Conservation (phyloP, 2,797 vertebrate species). For the Pteropus rufus region DNA sequence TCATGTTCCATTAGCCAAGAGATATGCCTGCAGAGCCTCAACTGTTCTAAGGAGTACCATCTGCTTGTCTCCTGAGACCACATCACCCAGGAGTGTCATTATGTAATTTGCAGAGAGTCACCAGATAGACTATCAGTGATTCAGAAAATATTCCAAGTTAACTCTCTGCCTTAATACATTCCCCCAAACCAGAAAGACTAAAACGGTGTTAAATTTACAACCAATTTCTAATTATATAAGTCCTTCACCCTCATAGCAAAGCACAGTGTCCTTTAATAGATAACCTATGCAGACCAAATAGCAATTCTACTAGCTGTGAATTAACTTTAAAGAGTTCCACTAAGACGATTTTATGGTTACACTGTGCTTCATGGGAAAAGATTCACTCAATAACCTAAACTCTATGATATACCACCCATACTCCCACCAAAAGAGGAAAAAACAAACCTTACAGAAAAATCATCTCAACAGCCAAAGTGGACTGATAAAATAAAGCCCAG, state of each 20-base stretch:
- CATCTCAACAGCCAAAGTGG: neutral
- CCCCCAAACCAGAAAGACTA: neutral
- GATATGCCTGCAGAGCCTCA: neutral
- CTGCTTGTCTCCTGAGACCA: neutral
- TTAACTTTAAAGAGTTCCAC: neutral
- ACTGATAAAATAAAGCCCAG: neutral
- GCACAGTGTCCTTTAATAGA: neutral
- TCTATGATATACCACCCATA: neutral
- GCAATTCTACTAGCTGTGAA: neutral
- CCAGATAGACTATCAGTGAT: neutral
- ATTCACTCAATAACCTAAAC: neutral
- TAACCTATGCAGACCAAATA: neutral
- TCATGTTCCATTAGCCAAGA: neutral
- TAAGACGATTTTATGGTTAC: neutral
- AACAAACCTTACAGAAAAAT: neutral
- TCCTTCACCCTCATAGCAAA: neutral
- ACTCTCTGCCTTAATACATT: neutral
- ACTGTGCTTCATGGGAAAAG: neutral
- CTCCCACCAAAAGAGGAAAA: neutral
- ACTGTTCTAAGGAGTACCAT: neutral
- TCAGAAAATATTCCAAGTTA: slow-evolving; percentile 41
- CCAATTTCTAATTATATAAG: neutral
- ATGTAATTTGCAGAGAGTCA: neutral
- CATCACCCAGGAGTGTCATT: neutral
- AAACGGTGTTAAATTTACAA: neutral